phyloP scores from a whole-genome alignment of 1,140 invertebrate species.

The Eriosoma lanigerum region DNA sequence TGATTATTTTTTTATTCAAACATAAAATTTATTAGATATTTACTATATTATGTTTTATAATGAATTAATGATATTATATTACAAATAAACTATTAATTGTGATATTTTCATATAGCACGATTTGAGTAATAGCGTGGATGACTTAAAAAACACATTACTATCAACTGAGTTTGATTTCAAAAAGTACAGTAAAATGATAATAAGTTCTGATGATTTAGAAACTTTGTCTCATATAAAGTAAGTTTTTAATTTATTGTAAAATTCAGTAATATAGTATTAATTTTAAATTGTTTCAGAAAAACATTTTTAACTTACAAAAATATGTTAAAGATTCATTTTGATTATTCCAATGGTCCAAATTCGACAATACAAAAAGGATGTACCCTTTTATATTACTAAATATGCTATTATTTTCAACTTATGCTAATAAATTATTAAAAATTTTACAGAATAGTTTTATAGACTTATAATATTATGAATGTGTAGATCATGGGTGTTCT shows the following conservation, averaged over 20 bases:
- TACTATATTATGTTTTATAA: no score
- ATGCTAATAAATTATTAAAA: no score
- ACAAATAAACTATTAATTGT: no score
- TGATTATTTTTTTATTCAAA: no score
- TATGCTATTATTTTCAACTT: no score
- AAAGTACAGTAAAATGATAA: slow-evolving; percentile 31
- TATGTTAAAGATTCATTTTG: slow-evolving; percentile 38
- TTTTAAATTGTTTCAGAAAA: slow-evolving; percentile 35
- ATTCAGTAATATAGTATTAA: neutral
- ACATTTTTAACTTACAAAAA: slow-evolving; percentile 34
- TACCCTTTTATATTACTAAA: slow-evolving; percentile 18
- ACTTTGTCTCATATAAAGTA: neutral
- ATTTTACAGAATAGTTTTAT: no score
- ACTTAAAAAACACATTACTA: neutral
- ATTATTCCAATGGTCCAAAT: slow-evolving; percentile 8
- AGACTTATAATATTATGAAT: no score
- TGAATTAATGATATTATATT: no score
- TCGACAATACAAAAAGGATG: slow-evolving; percentile 24
- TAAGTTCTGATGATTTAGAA: slow-evolving; percentile 17
- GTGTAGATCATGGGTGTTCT: no score
- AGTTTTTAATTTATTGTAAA: neutral
- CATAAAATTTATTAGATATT: no score
- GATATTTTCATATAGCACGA: neutral
- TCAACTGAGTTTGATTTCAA: slow-evolving; percentile 26
- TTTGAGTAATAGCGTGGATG: neutral